A percentile compares a stretch with the other conserved stretches of the same genome.
Conservation (phyloP, 2,797 vertebrate species). For the Tadarida brasiliensis region DNA sequence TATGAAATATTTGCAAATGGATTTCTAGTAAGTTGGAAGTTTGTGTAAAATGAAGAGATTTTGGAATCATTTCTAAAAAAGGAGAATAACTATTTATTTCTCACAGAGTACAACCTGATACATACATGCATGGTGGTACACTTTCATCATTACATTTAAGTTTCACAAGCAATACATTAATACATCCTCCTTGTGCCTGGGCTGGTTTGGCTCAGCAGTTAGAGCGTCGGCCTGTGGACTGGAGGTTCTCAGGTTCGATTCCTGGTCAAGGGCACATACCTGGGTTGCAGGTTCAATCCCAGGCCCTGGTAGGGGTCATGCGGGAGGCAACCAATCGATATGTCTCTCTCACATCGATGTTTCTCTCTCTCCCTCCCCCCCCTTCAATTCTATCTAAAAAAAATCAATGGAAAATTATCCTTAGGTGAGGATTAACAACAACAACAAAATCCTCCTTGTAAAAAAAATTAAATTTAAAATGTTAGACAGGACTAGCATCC, state of each 20-base stretch:
- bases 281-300: too few relatives aligned
- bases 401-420: too few relatives aligned
- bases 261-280: too few relatives aligned
- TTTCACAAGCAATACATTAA: not conserved
- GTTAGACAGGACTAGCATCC: not conserved
- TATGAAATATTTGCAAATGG: not conserved
- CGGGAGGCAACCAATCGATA: too few relatives aligned
- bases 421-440: too few relatives aligned
- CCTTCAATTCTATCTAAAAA: too few relatives aligned
- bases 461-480: slow-evolving; percentile 10
- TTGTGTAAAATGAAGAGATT: not conserved
- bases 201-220: too few relatives aligned
- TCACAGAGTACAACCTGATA: not conserved
- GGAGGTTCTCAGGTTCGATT: too few relatives aligned
- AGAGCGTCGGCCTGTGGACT: too few relatives aligned
- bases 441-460: not conserved
- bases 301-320: too few relatives aligned
- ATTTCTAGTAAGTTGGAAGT: not conserved
- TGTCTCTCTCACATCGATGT: too few relatives aligned
- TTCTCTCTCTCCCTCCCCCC: too few relatives aligned
- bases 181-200: not conserved
- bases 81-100: not conserved
- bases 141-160: slow-evolving; percentile 57
- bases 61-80: not conserved
- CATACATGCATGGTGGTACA: not conserved